Conservation (phyloP, 2,888 invertebrate species). For the Campoplex capitator region DNA sequence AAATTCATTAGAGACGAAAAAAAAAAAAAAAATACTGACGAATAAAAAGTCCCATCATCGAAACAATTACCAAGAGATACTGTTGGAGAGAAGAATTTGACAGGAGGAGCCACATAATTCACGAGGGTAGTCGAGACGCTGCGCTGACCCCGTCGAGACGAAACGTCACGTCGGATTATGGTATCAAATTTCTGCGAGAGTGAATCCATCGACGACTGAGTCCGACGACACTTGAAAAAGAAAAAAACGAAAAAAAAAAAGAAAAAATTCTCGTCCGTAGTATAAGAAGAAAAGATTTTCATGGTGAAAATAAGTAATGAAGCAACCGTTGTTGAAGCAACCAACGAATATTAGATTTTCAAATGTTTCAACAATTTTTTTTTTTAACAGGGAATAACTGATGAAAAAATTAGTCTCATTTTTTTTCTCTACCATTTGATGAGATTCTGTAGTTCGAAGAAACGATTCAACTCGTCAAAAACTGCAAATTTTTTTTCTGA, state of each 20-base stretch:
- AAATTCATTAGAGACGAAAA: neutral
- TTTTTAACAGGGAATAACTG: neutral
- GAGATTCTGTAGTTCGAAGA: no score
- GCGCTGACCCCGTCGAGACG: slow-evolving; percentile 58
- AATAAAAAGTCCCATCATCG: neutral
- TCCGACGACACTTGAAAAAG: neutral
- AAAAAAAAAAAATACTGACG: neutral
- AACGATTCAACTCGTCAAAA: no score
- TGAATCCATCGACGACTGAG: slow-evolving; percentile 14
- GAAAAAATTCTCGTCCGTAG: slow-evolving; percentile 11
- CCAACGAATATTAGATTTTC: neutral
- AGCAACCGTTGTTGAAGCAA: neutral
- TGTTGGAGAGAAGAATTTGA: slow-evolving; percentile 51
- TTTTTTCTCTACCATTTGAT: no score
- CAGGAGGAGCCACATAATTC: slow-evolving; percentile 73
- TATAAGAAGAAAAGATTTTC: slow-evolving; percentile 34
- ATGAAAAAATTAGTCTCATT: neutral
- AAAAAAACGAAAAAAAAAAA: neutral
- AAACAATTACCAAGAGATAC: neutral
- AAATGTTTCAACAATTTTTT: neutral
- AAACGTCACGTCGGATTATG: slow-evolving; percentile 65
- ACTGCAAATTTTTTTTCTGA: no score
- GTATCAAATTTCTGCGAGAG: slow-evolving; percentile 71
- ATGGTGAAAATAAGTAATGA: slow-evolving; percentile 61
- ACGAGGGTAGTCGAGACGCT: slow-evolving; percentile 60